Percentiles rank a stretch among this genome's conserved stretches.
These are phyloP conservation scores for Listronotus oregonensis DNA, from an alignment of 1,140 invertebrate genomes.

Conservation along the genomic window DNA sequence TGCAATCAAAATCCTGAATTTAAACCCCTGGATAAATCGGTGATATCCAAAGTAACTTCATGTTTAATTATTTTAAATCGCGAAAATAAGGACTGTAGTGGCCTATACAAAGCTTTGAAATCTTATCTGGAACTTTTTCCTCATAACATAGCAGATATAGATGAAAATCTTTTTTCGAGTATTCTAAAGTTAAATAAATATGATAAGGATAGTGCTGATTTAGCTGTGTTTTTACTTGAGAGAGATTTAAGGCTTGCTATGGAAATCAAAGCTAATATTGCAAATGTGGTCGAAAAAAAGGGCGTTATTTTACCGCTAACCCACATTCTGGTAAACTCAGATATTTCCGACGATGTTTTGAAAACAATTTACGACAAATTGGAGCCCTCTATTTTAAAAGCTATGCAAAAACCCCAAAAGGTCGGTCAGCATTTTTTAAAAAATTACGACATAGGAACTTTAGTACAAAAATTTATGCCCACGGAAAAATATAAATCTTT, in stretches of 20 bases:
- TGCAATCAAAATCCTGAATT: conserved; percentile 22
- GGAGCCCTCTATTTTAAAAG: conserved; percentile 63
- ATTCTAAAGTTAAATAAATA: conserved; percentile 50
- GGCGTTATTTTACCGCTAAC: conserved; percentile 64
- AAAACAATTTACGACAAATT: conserved; percentile 61
- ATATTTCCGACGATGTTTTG: conserved; percentile 56
- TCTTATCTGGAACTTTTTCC: conserved; percentile 65
- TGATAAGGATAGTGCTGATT: conserved; percentile 58
- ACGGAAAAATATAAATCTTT: conserved; percentile 60
- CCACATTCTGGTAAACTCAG: conserved; percentile 55
- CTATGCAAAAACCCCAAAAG: conserved; percentile 68
- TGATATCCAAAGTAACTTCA: conserved; percentile 24
- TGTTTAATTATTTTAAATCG: conserved; percentile 14
- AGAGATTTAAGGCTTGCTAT: conserved; percentile 57
- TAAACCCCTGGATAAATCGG: conserved; percentile 26
- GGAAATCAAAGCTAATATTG: conserved; percentile 57
- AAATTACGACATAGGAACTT: conserved; percentile 58
- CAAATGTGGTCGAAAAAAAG: conserved; percentile 57
- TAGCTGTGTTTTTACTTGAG: conserved; percentile 60
- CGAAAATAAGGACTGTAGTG: conserved; percentile 23
- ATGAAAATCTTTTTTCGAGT: conserved; percentile 58
- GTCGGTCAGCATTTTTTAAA: conserved; percentile 64
- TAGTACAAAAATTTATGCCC: conserved; percentile 63
- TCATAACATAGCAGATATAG: conserved; percentile 59
- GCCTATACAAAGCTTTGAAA: conserved; percentile 27